Evolutionary conservation across 2,888 invertebrate genomes (phyloP).

Genomic region (Amiota minor): DNA sequence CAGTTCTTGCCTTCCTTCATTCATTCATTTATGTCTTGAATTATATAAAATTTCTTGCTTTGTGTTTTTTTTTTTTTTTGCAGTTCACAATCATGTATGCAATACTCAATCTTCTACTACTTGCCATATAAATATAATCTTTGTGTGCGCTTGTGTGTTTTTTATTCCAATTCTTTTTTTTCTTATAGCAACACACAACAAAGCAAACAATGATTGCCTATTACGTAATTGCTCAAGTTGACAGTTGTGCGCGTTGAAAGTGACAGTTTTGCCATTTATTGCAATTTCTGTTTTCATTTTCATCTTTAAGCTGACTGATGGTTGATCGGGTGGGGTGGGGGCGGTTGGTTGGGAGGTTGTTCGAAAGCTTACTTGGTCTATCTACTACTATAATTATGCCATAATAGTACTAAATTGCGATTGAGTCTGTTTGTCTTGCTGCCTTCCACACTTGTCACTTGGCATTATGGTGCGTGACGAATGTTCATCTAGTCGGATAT

Average conservation of each 20-base stretch:
- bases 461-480: too few species aligned
- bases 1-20: neutral
- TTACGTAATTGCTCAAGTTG: conserved; percentile 28
- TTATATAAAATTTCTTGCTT: neutral
- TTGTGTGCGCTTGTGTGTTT: conserved; percentile 1
- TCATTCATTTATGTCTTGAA: neutral
- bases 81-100: conserved; percentile 8
- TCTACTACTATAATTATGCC: too few species aligned
- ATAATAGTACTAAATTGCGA: too few species aligned
- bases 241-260: conserved; percentile 28
- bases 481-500: too few species aligned
- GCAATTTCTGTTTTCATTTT: conserved; percentile 21
- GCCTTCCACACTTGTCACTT: too few species aligned
- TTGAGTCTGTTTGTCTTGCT: too few species aligned
- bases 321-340: too few species aligned
- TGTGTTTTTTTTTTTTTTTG: neutral
- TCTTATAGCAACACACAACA: conserved; percentile 5
- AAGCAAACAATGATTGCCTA: conserved; percentile 14
- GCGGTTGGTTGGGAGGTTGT: too few species aligned
- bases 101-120: neutral
- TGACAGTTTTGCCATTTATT: conserved; percentile 31
- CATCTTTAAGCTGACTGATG: neutral
- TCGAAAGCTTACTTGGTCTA: too few species aligned
- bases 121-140: neutral
- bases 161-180: neutral